A percentile compares a stretch with the other conserved stretches of the same genome.
Evolutionary conservation across 2,888 invertebrate genomes (phyloP).

Genomic region (Eupelmus urozonus): DNA sequence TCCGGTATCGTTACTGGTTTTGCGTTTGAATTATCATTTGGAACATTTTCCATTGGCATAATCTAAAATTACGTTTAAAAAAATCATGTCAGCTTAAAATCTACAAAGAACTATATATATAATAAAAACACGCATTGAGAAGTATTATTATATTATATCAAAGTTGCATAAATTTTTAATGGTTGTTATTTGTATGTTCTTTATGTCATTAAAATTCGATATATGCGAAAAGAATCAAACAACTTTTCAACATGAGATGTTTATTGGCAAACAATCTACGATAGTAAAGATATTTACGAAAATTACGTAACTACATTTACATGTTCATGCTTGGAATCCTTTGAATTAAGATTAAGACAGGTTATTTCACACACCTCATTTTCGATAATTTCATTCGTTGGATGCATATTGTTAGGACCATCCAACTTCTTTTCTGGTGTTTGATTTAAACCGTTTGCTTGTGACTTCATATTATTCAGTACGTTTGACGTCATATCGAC

Average conservation of each 20-base stretch:
- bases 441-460: slow-evolving; percentile 73
- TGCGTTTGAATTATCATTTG: slow-evolving; percentile 66
- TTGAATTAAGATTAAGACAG: neutral
- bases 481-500: slow-evolving; percentile 78
- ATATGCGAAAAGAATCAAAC: no score
- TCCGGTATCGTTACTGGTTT: slow-evolving; percentile 68
- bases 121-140: no score
- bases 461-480: slow-evolving; percentile 80
- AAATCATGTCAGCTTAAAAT: no score
- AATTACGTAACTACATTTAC: no score
- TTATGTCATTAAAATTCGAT: no score
- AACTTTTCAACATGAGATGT: no score
- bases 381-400: slow-evolving; percentile 63
- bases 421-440: slow-evolving; percentile 71
- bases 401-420: slow-evolving; percentile 64
- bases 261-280: no score
- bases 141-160: neutral
- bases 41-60: slow-evolving; percentile 63
- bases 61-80: no score
- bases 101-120: no score
- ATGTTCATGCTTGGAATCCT: no score
- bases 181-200: no score
- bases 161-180: neutral
- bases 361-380: slow-evolving; percentile 68
- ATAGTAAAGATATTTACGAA: no score